phyloP scores from a whole-genome alignment of 2,797 vertebrate species.

The Melopsittacus undulatus region DNA sequence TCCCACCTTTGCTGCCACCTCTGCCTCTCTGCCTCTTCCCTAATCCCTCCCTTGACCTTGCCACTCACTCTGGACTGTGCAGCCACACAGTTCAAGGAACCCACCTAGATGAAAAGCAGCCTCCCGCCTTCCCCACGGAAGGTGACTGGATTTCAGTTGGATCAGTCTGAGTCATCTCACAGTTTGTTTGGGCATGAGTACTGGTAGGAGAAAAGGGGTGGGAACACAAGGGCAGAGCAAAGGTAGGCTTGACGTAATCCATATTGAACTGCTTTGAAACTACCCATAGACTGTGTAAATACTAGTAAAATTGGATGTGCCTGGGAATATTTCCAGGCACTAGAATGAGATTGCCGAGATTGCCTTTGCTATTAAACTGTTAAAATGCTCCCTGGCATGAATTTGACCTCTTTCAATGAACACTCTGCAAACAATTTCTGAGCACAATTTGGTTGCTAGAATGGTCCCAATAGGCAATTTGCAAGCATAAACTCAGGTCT shows the following conservation, averaged over 20 bases:
- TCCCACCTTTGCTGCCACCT: background rate
- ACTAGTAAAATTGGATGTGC: constrained; percentile 4
- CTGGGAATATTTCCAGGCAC: constrained; percentile 37
- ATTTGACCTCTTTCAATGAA: constrained; percentile 48
- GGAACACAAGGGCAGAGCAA: constrained; percentile 8
- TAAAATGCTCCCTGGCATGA: constrained; percentile 20
- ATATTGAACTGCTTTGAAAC: background rate
- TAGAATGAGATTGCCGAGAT: constrained; percentile 4
- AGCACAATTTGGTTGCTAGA: constrained; percentile 9
- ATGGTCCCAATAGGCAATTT: background rate
- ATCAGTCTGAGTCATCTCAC: background rate
- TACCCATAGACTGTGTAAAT: background rate
- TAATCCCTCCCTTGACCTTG: background rate
- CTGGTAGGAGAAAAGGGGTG: background rate
- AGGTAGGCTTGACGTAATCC: constrained; percentile 24
- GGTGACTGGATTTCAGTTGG: background rate
- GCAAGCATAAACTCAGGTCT: background rate
- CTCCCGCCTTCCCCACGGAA: background rate
- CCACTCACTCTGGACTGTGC: background rate
- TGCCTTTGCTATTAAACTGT: background rate
- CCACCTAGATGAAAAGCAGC: background rate
- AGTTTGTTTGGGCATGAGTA: background rate
- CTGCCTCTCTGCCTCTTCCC: background rate
- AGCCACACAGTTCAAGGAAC: background rate
- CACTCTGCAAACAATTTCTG: constrained; percentile 30